Evolutionary conservation across 2,113 vertebrate species (phyloP).

Genomic region (Rhinolophus sinicus): DNA sequence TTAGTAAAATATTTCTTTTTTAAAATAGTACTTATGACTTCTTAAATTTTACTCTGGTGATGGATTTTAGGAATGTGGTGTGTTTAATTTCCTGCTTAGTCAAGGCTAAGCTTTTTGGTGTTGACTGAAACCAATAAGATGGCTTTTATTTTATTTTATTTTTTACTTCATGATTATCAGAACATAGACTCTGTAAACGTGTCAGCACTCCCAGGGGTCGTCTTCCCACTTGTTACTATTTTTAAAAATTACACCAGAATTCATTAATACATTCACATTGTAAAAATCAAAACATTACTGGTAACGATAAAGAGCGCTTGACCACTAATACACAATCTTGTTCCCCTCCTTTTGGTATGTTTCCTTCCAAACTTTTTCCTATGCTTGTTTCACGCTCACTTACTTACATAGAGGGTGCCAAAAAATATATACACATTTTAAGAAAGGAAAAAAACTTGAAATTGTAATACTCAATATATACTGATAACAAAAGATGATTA

Average conservation of each 20-base stretch:
- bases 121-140: slow-evolving; percentile 9
- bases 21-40: slow-evolving; percentile 10
- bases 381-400: neutral
- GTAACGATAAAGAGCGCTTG: neutral
- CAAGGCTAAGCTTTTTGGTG: neutral
- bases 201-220: neutral
- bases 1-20: slow-evolving; percentile 17
- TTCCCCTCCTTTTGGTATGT: neutral
- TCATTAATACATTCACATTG: neutral
- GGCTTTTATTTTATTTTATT: slow-evolving; percentile 32
- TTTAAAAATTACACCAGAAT: neutral
- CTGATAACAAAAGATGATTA: no score
- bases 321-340: neutral
- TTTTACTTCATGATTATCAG: neutral
- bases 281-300: slow-evolving; percentile 7
- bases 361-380: slow-evolving; percentile 24
- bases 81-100: slow-evolving; percentile 24
- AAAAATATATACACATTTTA: no score
- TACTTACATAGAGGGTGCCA: neutral
- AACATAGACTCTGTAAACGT: neutral
- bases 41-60: slow-evolving; percentile 3
- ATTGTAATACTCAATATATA: no score
- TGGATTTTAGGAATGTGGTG: slow-evolving; percentile 37
- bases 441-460: no score
- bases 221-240: slow-evolving; percentile 24